phyloP scores from a whole-genome alignment of 1,140 invertebrate species.

The Drosophila fuyamai region DNA sequence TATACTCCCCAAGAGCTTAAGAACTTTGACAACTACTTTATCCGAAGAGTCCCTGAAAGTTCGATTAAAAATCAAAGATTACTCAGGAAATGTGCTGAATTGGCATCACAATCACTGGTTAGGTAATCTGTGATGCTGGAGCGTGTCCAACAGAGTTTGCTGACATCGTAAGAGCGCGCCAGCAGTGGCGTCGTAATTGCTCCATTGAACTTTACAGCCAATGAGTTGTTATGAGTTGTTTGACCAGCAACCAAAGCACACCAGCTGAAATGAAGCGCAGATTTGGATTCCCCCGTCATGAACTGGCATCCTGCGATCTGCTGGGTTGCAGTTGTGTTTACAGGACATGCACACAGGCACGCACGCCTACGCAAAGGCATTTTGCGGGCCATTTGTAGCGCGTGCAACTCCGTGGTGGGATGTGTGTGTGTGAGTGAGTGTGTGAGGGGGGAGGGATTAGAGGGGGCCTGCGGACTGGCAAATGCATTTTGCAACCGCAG shows the following conservation, averaged over 20 bases:
- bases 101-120: constrained; percentile 5
- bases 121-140: constrained; percentile 2
- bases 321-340: constrained; percentile 33
- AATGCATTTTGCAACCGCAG: constrained; percentile 61
- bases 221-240: constrained; percentile 53
- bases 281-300: constrained; percentile 8
- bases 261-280: constrained; percentile 35
- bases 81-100: no score
- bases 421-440: not conserved
- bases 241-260: constrained; percentile 42
- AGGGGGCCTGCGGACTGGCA: constrained; percentile 19
- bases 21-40: no score
- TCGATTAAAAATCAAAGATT: not conserved
- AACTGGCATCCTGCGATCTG: constrained; percentile 1
- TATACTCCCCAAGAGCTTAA: no score
- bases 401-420: constrained; percentile 9
- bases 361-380: constrained; percentile 46
- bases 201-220: constrained; percentile 44
- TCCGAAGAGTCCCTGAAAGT: no score
- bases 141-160: constrained; percentile 13
- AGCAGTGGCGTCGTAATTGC: constrained; percentile 28
- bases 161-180: constrained; percentile 24
- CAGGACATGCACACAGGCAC: constrained; percentile 32
- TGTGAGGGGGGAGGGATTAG: not conserved
- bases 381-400: constrained; percentile 56